Evolutionary conservation across 2,113 vertebrate species (phyloP).

Genomic region (Gambusia holbrooki): DNA sequence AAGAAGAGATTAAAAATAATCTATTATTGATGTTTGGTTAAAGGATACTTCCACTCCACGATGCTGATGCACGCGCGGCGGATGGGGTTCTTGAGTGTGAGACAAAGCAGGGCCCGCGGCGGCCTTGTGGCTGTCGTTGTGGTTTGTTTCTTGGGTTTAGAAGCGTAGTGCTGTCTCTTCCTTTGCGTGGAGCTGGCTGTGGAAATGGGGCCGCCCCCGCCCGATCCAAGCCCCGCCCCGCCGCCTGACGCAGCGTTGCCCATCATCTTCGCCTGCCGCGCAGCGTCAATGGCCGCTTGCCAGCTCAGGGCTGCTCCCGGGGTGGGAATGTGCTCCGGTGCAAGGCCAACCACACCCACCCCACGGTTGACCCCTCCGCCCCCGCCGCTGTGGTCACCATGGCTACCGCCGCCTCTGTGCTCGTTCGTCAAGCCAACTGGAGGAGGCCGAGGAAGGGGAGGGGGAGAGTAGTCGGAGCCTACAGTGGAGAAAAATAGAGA

Average conservation of each 20-base stretch:
- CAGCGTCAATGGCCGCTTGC: constrained; percentile 97
- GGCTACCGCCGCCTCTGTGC: constrained; percentile 75
- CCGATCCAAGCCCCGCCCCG: constrained; percentile 63
- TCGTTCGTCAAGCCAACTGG: constrained; percentile 87
- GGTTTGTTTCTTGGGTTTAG: constrained; percentile 96
- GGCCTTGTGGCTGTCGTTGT: constrained; percentile 90
- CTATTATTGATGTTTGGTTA: neutral
- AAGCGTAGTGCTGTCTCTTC: constrained; percentile 92
- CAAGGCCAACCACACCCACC: constrained; percentile 87
- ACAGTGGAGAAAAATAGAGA: constrained; percentile 4
- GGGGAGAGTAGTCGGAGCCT: constrained; percentile 98
- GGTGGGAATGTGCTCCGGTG: constrained; percentile 93
- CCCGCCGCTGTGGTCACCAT: constrained; percentile 67
- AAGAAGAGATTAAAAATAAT: neutral
- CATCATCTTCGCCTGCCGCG: constrained; percentile 96
- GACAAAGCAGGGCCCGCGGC: constrained; percentile 93
- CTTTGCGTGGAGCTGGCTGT: constrained; percentile 95
- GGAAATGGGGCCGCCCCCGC: constrained; percentile 90
- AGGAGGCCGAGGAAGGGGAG: constrained; percentile 81
- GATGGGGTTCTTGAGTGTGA: constrained; percentile 98
- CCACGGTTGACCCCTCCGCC: constrained; percentile 70
- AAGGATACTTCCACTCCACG: constrained; percentile 99
- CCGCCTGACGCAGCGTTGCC: constrained; percentile 77
- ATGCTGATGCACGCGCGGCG: constrained; percentile 97
- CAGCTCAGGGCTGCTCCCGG: constrained; percentile 94